These are phyloP conservation scores for Eulemur mongoz DNA, from an alignment of 2,797 vertebrate genomes.

Conservation along the genomic window DNA sequence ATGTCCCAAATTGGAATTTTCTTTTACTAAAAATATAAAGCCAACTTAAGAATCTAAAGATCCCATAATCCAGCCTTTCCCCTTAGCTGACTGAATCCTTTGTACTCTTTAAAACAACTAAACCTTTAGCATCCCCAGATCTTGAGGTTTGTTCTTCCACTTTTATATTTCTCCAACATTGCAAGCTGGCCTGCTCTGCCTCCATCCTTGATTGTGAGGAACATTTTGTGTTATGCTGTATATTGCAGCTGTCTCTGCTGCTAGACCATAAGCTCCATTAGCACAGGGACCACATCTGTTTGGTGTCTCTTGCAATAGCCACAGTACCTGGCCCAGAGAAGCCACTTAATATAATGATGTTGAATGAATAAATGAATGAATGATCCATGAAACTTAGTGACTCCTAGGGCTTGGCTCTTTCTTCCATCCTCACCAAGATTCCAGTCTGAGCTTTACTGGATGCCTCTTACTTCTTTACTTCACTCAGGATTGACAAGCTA, in stretches of 20 bases:
- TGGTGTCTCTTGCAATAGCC: conserved; percentile 27
- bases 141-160: neutral
- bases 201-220: neutral
- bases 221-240: neutral
- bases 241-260: neutral
- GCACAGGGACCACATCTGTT: neutral
- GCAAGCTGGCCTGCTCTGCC: neutral
- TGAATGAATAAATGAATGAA: conserved; percentile 20
- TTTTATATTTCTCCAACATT: neutral
- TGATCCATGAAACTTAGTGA: neutral
- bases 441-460: neutral
- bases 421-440: neutral
- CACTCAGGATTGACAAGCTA: neutral
- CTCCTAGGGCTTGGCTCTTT: neutral
- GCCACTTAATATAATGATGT: neutral
- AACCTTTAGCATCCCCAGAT: neutral
- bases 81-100: neutral
- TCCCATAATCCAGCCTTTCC: neutral
- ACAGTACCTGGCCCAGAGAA: conserved; percentile 1
- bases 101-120: neutral
- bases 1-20: conserved; percentile 3
- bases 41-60: conserved; percentile 13
- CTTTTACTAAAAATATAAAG: conserved; percentile 47
- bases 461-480: neutral
- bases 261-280: neutral